These are phyloP conservation scores for Kobus ellipsiprymnus DNA, from an alignment of 2,113 vertebrate species.

Conservation along the genomic window DNA sequence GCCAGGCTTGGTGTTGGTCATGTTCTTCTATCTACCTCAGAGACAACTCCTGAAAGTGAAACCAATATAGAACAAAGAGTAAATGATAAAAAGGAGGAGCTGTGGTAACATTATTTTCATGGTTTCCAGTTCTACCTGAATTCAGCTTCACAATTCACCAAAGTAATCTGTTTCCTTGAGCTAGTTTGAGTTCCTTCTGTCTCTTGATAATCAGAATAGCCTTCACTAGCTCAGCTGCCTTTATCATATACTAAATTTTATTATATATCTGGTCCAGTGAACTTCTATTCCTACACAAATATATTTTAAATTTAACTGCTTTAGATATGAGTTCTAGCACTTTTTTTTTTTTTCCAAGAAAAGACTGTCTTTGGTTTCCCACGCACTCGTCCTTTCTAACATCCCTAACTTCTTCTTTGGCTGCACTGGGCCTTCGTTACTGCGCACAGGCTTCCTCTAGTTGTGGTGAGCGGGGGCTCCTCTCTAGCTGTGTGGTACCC, in stretches of 20 bases:
- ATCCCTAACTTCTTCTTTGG: neutral
- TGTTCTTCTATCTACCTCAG: neutral
- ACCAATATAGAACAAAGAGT: neutral
- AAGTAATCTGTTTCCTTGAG: neutral
- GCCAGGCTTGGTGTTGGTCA: neutral
- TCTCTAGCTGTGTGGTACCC: neutral
- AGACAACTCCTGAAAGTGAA: neutral
- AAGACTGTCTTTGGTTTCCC: neutral
- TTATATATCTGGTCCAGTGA: neutral
- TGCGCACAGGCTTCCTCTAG: neutral
- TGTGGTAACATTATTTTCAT: neutral
- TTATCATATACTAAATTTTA: neutral
- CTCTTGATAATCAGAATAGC: neutral
- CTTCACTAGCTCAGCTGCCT: neutral
- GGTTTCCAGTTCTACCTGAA: neutral
- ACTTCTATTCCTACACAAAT: neutral
- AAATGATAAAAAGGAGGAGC: neutral
- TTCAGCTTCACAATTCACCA: neutral
- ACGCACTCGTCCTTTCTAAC: neutral
- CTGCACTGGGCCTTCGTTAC: neutral
- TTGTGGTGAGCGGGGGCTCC: neutral
- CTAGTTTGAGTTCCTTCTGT: neutral
- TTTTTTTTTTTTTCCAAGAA: neutral
- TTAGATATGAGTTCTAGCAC: neutral
- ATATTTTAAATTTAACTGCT: neutral